Conservation (phyloP, 2,888 invertebrate species). For the Phalangium opilio region DNA sequence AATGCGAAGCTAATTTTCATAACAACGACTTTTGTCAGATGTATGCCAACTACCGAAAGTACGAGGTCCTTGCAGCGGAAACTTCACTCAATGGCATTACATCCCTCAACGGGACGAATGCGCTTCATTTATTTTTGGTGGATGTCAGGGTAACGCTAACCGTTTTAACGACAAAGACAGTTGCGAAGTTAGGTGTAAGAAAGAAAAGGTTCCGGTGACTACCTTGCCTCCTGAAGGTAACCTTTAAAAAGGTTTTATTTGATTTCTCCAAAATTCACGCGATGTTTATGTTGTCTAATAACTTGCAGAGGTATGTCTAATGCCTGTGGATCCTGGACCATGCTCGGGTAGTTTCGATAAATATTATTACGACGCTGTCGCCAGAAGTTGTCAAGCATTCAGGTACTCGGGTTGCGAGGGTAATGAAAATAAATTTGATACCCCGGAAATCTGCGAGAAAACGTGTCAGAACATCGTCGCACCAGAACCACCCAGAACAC, state of each 20-base stretch:
- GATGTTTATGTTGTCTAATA: no score
- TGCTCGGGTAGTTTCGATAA: constrained; percentile 46
- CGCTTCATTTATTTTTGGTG: constrained; percentile 59
- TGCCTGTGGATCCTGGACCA: constrained; percentile 56
- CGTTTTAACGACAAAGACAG: constrained; percentile 51
- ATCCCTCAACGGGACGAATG: constrained; percentile 56
- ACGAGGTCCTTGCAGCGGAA: constrained; percentile 46
- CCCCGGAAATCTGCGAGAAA: constrained; percentile 45
- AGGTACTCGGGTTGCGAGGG: constrained; percentile 79
- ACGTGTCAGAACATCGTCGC: no score
- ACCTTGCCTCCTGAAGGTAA: no score
- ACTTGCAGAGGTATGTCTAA: constrained; percentile 44
- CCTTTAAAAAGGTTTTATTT: no score
- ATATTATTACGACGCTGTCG: constrained; percentile 60
- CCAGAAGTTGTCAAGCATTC: constrained; percentile 56
- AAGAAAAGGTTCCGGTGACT: not conserved
- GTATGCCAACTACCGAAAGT: constrained; percentile 35
- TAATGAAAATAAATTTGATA: constrained; percentile 64
- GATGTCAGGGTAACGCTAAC: constrained; percentile 67
- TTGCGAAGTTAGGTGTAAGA: constrained; percentile 49
- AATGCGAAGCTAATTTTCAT: not conserved
- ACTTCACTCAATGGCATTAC: constrained; percentile 46
- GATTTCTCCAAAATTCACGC: no score
- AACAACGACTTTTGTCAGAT: constrained; percentile 5
- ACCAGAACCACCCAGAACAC: no score